Evolutionary conservation across 1,140 invertebrate species (phyloP).

Genomic region (Bemisia tabaci): DNA sequence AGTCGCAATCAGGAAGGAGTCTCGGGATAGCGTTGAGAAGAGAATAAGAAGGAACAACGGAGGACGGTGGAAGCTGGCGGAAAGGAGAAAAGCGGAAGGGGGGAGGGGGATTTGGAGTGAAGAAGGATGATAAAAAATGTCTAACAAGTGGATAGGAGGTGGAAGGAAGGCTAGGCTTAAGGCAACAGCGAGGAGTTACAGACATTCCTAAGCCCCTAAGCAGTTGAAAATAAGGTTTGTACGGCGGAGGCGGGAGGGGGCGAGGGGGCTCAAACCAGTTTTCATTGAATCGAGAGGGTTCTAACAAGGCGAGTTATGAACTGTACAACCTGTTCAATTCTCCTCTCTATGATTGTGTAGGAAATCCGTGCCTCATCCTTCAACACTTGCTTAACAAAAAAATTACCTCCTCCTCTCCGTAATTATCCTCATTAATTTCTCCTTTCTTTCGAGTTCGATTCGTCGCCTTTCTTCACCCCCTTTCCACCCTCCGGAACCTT

Average conservation of each 20-base stretch:
- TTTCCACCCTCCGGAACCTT: not conserved
- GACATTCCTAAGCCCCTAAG: not conserved
- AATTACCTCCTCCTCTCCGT: not conserved
- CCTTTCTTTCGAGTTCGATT: not conserved
- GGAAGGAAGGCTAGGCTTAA: not conserved
- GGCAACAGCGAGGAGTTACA: not conserved
- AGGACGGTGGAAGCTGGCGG: too few relatives aligned
- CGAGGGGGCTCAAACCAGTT: not conserved
- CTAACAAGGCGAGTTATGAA: not conserved
- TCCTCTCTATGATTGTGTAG: not conserved
- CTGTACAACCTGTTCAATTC: not conserved
- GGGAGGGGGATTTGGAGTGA: not conserved
- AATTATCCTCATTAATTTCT: not conserved
- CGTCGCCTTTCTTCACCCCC: not conserved
- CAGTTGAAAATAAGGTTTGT: not conserved
- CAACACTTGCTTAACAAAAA: not conserved
- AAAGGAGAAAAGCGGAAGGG: not conserved
- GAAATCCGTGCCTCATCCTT: not conserved
- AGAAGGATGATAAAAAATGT: not conserved
- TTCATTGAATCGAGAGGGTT: not conserved
- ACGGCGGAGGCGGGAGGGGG: not conserved
- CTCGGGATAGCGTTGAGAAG: not conserved
- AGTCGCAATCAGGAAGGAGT: not conserved
- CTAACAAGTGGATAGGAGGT: not conserved
- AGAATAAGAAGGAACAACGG: not conserved